Evolutionary conservation across 2,797 vertebrate genomes (phyloP).

Genomic region (Tarsius wallacei): DNA sequence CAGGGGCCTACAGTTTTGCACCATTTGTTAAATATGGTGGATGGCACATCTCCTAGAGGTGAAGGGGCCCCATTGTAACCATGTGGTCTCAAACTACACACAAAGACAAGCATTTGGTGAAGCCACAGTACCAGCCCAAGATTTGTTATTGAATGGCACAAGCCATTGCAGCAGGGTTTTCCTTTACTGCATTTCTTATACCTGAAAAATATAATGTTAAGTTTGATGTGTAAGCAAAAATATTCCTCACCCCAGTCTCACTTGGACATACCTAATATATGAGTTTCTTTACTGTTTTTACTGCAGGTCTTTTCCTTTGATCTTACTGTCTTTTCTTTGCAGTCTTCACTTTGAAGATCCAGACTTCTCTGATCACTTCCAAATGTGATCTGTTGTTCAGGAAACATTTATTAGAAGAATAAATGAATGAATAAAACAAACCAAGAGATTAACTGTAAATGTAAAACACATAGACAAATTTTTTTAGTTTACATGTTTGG

Average conservation of each 20-base stretch:
- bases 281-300: too few relatives aligned
- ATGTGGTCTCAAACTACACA: not conserved
- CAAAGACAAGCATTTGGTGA: not conserved
- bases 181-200: not conserved
- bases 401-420: not conserved
- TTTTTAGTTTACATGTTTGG: not conserved
- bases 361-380: not conserved
- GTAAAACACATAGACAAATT: not conserved
- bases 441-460: not conserved
- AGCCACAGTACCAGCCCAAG: not conserved
- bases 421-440: not conserved
- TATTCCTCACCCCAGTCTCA: fast-evolving
- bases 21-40: not conserved
- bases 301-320: not conserved
- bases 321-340: not conserved
- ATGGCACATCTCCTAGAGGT: not conserved
- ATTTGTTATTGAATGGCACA: not conserved
- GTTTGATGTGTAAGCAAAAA: not conserved
- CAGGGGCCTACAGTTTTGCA: not conserved
- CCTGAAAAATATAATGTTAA: not conserved
- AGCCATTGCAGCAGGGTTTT: not conserved
- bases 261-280: not conserved
- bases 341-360: not conserved
- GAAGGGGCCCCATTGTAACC: not conserved
- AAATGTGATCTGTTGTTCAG: not conserved